Conservation (phyloP, 2,797 vertebrate genomes). For the Clarias pachynema region DNA sequence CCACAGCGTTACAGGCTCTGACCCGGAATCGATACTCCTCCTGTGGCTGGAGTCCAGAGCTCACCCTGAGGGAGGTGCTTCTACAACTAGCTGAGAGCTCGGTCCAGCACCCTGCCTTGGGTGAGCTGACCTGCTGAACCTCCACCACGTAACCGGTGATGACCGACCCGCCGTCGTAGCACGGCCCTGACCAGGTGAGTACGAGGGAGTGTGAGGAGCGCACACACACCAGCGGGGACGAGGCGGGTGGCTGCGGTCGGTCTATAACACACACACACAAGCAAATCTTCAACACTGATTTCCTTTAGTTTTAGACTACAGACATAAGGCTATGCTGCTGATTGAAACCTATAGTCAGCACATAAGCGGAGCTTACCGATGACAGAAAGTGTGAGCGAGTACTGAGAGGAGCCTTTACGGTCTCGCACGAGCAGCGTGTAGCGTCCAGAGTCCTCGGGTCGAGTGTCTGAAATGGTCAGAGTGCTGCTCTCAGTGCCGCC, state of each 20-base stretch:
- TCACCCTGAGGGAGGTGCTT: slow-evolving; percentile 75
- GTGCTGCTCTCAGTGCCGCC: slow-evolving; percentile 69
- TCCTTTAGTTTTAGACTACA: neutral
- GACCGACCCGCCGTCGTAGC: slow-evolving; percentile 80
- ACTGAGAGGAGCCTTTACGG: slow-evolving; percentile 71
- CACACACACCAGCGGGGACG: slow-evolving; percentile 70
- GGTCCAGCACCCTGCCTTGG: slow-evolving; percentile 64
- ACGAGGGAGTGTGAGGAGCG: slow-evolving; percentile 66
- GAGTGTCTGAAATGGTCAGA: slow-evolving; percentile 69
- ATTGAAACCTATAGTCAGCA: neutral
- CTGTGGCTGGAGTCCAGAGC: slow-evolving; percentile 65
- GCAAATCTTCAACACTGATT: neutral
- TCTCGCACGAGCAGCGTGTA: slow-evolving; percentile 76
- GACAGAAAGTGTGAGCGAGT: slow-evolving; percentile 73
- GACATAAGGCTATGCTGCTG: neutral
- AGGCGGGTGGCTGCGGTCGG: slow-evolving; percentile 75
- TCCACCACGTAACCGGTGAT: slow-evolving; percentile 78
- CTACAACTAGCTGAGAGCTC: slow-evolving; percentile 69
- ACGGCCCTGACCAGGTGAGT: slow-evolving; percentile 82
- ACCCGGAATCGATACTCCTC: slow-evolving; percentile 75
- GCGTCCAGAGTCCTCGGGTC: slow-evolving; percentile 69
- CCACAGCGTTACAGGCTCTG: slow-evolving; percentile 73
- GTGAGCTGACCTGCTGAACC: slow-evolving; percentile 57
- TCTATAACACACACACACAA: slow-evolving; percentile 64
- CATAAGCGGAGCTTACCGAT: slow-evolving; percentile 67